A percentile compares a stretch with the other conserved stretches of the same genome.
These are phyloP conservation scores for Eurytemora carolleeae DNA, from an alignment of 1,140 invertebrate genomes.

Conservation along the genomic window DNA sequence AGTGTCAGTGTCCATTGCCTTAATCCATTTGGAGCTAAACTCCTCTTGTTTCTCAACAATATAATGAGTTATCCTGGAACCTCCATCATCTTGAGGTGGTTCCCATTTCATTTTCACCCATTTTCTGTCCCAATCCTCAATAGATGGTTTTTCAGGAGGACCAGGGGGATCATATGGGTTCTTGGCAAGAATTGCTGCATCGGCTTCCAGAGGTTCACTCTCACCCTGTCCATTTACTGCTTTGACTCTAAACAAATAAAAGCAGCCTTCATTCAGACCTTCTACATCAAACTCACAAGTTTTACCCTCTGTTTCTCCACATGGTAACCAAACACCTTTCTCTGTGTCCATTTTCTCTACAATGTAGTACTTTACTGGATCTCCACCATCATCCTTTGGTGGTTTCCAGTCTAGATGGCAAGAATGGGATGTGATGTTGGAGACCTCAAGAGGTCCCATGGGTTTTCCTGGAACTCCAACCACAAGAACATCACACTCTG, in stretches of 20 bases:
- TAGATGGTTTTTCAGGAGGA: constrained; percentile 48
- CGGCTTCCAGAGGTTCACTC: constrained; percentile 84
- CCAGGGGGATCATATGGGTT: constrained; percentile 90
- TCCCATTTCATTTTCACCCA: constrained; percentile 71
- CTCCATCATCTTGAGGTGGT: constrained; percentile 49
- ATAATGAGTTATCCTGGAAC: constrained; percentile 76
- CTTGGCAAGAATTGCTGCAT: constrained; percentile 75
- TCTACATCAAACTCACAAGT: constrained; percentile 69
- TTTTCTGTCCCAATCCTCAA: constrained; percentile 63
- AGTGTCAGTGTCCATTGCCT: constrained; percentile 55
- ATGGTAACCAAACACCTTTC: constrained; percentile 68
- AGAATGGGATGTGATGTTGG: constrained; percentile 78
- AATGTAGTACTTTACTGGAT: constrained; percentile 77
- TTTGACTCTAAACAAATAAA: constrained; percentile 94
- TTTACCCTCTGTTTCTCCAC: constrained; percentile 44
- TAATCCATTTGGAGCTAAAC: constrained; percentile 69
- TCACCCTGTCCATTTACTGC: constrained; percentile 91
- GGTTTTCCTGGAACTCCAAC: constrained; percentile 69
- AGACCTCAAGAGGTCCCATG: constrained; percentile 84
- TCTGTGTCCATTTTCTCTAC: constrained; percentile 89
- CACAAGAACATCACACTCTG: constrained; percentile 76
- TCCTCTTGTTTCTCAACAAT: constrained; percentile 94
- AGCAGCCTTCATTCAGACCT: constrained; percentile 70
- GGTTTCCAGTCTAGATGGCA: constrained; percentile 93
- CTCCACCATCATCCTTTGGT: constrained; percentile 91